A percentile compares a stretch with the other conserved stretches of the same genome.
Conservation (phyloP, 2,113 vertebrate genomes). For the Anolis carolinensis region DNA sequence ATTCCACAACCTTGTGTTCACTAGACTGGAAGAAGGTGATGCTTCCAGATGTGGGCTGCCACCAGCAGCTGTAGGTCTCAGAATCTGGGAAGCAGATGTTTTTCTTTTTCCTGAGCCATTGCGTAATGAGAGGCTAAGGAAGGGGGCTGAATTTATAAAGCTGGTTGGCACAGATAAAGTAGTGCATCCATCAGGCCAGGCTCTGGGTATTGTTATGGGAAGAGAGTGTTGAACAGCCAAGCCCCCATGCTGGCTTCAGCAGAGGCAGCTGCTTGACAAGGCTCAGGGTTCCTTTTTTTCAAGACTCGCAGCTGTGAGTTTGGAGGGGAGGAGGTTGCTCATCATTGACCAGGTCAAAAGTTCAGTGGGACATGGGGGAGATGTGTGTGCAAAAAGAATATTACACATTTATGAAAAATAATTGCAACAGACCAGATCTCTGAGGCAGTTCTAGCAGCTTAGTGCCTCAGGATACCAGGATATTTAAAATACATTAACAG, state of each 20-base stretch:
- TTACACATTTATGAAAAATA: constrained; percentile 23
- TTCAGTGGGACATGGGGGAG: constrained; percentile 68
- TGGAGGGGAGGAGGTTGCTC: constrained; percentile 51
- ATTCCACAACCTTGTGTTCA: constrained; percentile 25
- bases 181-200: constrained; percentile 55
- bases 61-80: constrained; percentile 48
- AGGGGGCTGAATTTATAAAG: constrained; percentile 35
- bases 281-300: constrained; percentile 60
- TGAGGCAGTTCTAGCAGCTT: constrained; percentile 21
- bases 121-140: background rate
- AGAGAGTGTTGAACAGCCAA: constrained; percentile 47
- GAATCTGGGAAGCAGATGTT: constrained; percentile 61
- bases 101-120: constrained; percentile 25
- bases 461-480: constrained; percentile 13
- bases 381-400: background rate
- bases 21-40: constrained; percentile 38
- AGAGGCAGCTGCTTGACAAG: constrained; percentile 64
- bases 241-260: constrained; percentile 65
- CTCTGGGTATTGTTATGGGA: constrained; percentile 58
- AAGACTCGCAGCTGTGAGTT: constrained; percentile 35
- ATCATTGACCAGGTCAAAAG: constrained; percentile 70
- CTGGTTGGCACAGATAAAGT: constrained; percentile 50
- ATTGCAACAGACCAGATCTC: constrained; percentile 3
- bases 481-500: constrained; percentile 39
- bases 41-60: constrained; percentile 42